These are phyloP conservation scores for Strongylocentrotus purpuratus DNA, from an alignment of 35 echinoderm and acorn worm genomes.

Conservation along the genomic window DNA sequence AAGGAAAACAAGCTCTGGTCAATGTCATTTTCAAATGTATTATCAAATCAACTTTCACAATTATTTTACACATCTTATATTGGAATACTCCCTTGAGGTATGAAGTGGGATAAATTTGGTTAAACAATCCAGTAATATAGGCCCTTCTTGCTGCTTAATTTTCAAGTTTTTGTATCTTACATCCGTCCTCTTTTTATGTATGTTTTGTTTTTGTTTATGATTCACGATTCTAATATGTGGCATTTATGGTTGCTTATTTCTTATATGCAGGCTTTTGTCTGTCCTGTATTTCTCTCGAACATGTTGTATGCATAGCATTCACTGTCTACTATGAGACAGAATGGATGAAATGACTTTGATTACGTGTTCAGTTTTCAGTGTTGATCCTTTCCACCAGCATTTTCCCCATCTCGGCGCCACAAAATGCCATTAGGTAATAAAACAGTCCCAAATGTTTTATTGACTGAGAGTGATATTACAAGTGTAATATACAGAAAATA, in stretches of 20 bases:
- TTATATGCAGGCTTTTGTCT: background rate
- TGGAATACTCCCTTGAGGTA: background rate
- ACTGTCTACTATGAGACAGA: too few relatives aligned
- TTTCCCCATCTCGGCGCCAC: too few relatives aligned
- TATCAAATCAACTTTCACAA: background rate
- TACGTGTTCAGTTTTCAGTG: too few relatives aligned
- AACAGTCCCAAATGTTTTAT: too few relatives aligned
- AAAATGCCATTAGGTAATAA: too few relatives aligned
- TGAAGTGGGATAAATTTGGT: background rate
- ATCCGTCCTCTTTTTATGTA: background rate
- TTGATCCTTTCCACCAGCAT: too few relatives aligned
- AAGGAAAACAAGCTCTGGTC: background rate
- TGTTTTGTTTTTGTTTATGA: background rate
- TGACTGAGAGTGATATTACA: too few relatives aligned
- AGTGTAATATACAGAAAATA: too few relatives aligned
- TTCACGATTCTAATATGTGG: too few relatives aligned
- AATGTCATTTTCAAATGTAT: background rate
- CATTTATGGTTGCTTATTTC: background rate
- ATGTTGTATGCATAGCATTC: background rate
- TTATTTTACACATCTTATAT: background rate
- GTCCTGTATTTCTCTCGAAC: too few relatives aligned
- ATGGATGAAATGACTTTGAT: too few relatives aligned
- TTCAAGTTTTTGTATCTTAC: too few relatives aligned
- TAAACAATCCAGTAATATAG: background rate
- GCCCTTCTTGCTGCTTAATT: background rate